A percentile compares a stretch with the other conserved stretches of the same genome.
Conservation (phyloP, 2,888 invertebrate species). For the Phasia obesa region DNA sequence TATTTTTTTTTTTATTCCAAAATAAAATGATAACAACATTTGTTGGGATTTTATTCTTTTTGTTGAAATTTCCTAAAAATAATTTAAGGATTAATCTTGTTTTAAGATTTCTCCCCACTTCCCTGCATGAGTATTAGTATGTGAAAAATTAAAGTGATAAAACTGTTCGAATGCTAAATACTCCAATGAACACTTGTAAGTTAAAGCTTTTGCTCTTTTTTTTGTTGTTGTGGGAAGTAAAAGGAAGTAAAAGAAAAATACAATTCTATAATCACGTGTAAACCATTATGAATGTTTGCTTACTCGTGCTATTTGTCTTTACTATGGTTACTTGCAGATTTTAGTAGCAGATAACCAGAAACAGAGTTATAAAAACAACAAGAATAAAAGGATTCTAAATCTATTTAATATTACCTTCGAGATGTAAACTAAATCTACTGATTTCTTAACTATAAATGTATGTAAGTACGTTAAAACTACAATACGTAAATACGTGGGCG, state of each 20-base stretch:
- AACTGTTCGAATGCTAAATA: constrained; percentile 17
- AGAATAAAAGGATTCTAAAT: constrained; percentile 57
- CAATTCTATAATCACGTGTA: constrained; percentile 58
- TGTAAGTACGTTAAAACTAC: neutral
- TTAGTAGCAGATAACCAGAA: neutral
- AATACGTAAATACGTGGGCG: neutral
- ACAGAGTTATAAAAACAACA: neutral
- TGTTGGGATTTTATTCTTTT: neutral
- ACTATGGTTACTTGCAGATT: neutral
- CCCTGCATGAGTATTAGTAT: neutral
- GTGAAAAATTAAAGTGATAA: constrained; percentile 24
- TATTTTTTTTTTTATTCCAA: neutral
- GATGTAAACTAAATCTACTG: constrained; percentile 50
- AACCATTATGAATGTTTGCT: constrained; percentile 53
- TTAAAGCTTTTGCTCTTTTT: neutral
- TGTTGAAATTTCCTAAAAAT: constrained; percentile 1
- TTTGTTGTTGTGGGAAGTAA: neutral
- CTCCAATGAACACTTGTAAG: neutral
- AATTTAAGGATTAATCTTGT: constrained; percentile 10
- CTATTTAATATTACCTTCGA: constrained; percentile 65
- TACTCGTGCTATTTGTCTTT: constrained; percentile 2
- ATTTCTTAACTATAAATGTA: constrained; percentile 2
- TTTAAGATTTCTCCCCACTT: neutral
- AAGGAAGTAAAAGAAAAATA: neutral
- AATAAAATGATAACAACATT: neutral